A percentile compares a stretch with the other conserved stretches of the same genome.
phyloP scores from a whole-genome alignment of 2,888 invertebrate genomes.

The Erpobdella octoculata region DNA sequence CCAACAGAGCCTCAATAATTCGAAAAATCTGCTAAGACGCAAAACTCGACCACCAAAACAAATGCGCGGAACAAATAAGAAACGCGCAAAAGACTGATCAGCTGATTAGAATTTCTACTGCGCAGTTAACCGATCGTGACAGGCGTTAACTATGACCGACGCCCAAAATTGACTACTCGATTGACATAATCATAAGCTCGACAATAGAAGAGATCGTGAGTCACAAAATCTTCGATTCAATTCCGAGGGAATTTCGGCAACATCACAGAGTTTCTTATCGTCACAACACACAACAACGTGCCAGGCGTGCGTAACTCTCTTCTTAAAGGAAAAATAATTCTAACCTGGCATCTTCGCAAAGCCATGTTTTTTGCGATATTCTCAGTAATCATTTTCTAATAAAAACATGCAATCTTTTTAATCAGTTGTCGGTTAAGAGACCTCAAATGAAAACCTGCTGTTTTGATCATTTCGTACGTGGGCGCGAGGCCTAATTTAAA shows the following conservation, averaged over 20 bases:
- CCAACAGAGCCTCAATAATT: no score
- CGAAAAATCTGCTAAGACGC: no score
- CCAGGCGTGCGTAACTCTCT: no score
- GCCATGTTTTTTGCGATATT: not conserved
- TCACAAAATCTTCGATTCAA: no score
- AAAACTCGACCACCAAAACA: not conserved
- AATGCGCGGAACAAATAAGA: conserved; percentile 12
- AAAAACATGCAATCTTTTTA: no score
- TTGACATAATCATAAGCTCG: not conserved
- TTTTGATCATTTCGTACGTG: not conserved
- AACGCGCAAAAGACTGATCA: conserved; percentile 12
- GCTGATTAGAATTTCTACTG: conserved; percentile 13
- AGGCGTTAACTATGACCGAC: not conserved
- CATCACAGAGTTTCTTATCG: no score
- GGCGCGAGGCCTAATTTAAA: not conserved
- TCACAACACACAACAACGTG: no score
- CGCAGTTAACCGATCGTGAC: conserved; percentile 4
- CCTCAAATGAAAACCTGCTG: no score
- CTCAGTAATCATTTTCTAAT: not conserved
- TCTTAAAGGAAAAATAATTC: conserved; percentile 4
- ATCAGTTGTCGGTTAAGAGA: no score
- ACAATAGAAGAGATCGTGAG: no score
- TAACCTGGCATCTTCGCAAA: not conserved
- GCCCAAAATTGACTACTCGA: not conserved
- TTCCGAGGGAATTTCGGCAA: no score